A percentile compares a stretch with the other conserved stretches of the same genome.
phyloP scores from a whole-genome alignment of 2,113 vertebrate genomes.

The Clarias macrocephalus region DNA sequence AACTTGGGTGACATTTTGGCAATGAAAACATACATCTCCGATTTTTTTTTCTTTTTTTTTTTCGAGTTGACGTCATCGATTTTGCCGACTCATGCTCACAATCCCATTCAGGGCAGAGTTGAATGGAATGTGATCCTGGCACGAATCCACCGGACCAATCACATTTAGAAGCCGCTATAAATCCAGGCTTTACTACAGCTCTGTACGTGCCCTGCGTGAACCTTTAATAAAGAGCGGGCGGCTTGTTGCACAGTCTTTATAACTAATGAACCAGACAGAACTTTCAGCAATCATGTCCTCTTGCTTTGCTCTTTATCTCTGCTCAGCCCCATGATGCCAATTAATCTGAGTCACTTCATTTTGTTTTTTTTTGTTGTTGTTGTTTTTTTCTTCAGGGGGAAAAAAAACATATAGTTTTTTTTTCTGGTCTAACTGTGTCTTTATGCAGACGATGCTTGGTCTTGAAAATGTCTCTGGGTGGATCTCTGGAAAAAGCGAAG shows the following conservation, averaged over 20 bases:
- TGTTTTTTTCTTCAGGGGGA: neutral
- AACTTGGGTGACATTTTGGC: neutral
- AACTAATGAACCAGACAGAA: neutral
- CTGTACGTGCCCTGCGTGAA: conserved; percentile 5
- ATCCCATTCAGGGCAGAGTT: conserved; percentile 8
- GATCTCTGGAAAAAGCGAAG: neutral
- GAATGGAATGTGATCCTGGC: conserved; percentile 33
- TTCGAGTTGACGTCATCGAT: conserved; percentile 21
- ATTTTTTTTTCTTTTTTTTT: conserved; percentile 19
- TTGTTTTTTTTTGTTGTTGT: too few species aligned
- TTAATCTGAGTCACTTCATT: neutral
- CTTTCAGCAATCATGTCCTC: neutral
- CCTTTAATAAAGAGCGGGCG: neutral
- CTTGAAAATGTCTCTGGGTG: neutral
- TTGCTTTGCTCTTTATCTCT: neutral
- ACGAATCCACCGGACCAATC: conserved; percentile 27
- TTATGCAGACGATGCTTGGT: neutral
- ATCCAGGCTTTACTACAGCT: conserved; percentile 5
- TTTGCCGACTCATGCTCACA: conserved; percentile 15
- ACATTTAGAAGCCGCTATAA: conserved; percentile 30
- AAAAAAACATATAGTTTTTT: neutral
- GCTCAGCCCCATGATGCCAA: neutral
- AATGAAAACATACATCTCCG: neutral
- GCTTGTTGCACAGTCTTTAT: neutral
- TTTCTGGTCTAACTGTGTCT: neutral